phyloP scores from a whole-genome alignment of 2,113 vertebrate species.

The Amblyornis subalaris region DNA sequence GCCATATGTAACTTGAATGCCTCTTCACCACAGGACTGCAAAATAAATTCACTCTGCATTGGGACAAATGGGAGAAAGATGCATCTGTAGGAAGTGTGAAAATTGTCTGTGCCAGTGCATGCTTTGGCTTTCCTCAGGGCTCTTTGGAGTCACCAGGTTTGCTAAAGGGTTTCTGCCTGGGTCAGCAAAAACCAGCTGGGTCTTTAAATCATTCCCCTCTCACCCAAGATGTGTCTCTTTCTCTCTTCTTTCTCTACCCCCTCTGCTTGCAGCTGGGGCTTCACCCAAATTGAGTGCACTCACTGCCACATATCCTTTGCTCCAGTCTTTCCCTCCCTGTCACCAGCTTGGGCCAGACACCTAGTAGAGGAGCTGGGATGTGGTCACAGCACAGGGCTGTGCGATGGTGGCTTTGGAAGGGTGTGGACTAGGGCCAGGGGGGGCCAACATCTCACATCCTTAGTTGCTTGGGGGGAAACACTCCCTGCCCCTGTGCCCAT shows the following conservation, averaged over 20 bases:
- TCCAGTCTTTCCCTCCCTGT: not conserved
- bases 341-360: fast-evolving
- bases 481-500: not conserved
- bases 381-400: fast-evolving
- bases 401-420: not conserved
- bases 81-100: not conserved
- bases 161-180: not conserved
- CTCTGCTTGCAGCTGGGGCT: not conserved
- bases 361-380: not conserved
- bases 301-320: fast-evolving
- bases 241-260: not conserved
- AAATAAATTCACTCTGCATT: not conserved
- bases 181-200: not conserved
- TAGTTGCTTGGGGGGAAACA: not conserved
- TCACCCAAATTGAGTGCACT: not conserved
- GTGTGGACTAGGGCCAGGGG: not conserved
- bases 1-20: fast-evolving
- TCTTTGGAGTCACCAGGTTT: not conserved
- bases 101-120: not conserved
- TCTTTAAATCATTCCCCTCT: not conserved
- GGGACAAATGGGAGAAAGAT: not conserved
- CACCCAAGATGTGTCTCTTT: fast-evolving
- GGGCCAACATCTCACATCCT: fast-evolving
- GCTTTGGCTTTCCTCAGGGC: not conserved
- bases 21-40: not conserved